Evolutionary conservation across 2,888 invertebrate genomes (phyloP).

Genomic region (Trissonchulus latispiculum): DNA sequence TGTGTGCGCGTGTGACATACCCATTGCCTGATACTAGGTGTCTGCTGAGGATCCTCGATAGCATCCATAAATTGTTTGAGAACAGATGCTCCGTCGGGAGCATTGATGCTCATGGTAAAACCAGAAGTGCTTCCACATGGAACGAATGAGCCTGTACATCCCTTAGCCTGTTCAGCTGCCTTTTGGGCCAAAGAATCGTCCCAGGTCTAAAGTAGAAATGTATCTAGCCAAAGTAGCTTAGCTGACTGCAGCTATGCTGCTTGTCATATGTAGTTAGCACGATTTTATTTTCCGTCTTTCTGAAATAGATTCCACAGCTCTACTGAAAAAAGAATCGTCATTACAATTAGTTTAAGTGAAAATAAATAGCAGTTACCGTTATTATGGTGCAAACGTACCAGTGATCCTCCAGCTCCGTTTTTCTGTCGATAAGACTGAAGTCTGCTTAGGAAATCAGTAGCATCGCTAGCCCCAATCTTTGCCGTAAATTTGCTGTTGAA

Average conservation of each 20-base stretch:
- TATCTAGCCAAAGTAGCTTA: too few species aligned
- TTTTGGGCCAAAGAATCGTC: not conserved
- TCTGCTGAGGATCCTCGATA: not conserved
- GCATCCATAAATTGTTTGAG: not conserved
- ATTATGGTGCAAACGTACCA: too few species aligned
- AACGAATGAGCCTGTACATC: not conserved
- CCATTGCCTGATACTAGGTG: too few species aligned
- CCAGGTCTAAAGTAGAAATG: not conserved
- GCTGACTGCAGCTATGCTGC: too few species aligned
- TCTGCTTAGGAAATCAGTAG: not conserved
- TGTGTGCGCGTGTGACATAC: too few species aligned
- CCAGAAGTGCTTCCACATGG: not conserved
- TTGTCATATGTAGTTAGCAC: too few species aligned
- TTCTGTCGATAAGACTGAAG: not conserved
- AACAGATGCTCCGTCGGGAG: not conserved
- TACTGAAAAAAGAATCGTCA: too few species aligned
- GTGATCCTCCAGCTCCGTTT: too few species aligned
- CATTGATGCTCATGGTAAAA: not conserved
- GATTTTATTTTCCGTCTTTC: too few species aligned
- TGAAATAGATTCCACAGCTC: too few species aligned
- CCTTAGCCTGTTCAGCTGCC: not conserved
- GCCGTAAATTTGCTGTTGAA: not conserved
- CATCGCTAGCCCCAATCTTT: not conserved
- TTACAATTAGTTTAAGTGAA: too few species aligned
- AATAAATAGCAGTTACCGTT: too few species aligned